Conservation (phyloP, 2,888 invertebrate species). For the Drosophila eohydei region DNA sequence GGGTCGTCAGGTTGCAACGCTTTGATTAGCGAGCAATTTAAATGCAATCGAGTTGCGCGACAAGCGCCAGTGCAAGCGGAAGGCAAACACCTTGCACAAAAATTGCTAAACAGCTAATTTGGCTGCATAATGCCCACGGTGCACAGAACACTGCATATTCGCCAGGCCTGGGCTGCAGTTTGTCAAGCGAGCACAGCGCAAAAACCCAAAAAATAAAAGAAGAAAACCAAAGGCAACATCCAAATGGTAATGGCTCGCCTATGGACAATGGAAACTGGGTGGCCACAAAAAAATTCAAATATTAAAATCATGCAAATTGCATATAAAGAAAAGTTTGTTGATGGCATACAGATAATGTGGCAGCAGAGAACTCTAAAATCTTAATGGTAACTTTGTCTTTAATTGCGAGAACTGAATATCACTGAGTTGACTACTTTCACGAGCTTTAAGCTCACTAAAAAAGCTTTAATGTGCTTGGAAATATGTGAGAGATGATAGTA, state of each 20-base stretch:
- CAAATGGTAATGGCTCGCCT: constrained; percentile 69
- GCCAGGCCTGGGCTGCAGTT: constrained; percentile 60
- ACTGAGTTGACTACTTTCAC: background rate
- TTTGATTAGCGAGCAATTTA: constrained; percentile 77
- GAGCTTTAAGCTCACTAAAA: background rate
- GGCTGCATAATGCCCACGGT: constrained; percentile 52
- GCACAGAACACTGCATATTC: constrained; percentile 54
- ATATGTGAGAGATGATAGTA: background rate
- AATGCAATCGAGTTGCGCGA: constrained; percentile 65
- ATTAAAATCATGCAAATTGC: constrained; percentile 10
- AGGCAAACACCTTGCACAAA: constrained; percentile 42
- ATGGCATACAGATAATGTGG: background rate
- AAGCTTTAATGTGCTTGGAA: background rate
- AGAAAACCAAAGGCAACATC: constrained; percentile 47
- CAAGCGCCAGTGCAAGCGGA: constrained; percentile 17
- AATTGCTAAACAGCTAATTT: constrained; percentile 33
- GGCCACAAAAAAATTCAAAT: constrained; percentile 19
- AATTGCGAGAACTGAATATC: background rate
- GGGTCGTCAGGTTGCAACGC: constrained; percentile 33
- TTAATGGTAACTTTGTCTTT: background rate
- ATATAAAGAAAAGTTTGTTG: constrained; percentile 2
- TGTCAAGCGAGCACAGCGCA: constrained; percentile 63
- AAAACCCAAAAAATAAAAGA: constrained; percentile 31
- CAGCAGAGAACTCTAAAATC: background rate
- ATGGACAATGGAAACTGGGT: constrained; percentile 52